Conservation (phyloP, 1,140 invertebrate species). For the Onthophagus taurus region DNA sequence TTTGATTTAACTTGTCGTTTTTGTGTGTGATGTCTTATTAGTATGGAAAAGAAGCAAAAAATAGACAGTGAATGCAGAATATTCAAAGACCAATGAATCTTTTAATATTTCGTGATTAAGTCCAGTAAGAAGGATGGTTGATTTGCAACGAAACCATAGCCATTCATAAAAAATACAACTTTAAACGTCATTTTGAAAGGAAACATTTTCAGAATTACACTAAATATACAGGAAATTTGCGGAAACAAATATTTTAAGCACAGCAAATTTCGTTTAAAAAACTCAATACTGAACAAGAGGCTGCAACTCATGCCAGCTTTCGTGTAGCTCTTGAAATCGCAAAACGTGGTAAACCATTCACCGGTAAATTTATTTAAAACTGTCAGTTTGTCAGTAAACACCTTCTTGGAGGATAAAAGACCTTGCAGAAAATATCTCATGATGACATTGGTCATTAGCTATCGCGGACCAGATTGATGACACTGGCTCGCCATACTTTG, state of each 20-base stretch:
- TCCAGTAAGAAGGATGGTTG: constrained; percentile 15
- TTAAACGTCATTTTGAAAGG: constrained; percentile 21
- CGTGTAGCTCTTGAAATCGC: constrained; percentile 21
- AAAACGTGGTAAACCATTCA: constrained; percentile 31
- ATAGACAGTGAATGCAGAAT: constrained; percentile 13
- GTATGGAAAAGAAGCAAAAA: constrained; percentile 16
- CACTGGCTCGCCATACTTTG: too few relatives aligned
- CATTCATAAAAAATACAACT: constrained; percentile 20
- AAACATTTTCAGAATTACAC: constrained; percentile 22
- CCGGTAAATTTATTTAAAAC: constrained; percentile 31
- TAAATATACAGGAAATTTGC: constrained; percentile 22
- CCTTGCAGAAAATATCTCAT: constrained; percentile 27
- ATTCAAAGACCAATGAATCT: constrained; percentile 12
- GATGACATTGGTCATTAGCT: too few relatives aligned
- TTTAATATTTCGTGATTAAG: constrained; percentile 17
- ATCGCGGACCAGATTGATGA: too few relatives aligned
- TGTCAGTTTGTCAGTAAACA: constrained; percentile 27
- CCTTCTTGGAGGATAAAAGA: constrained; percentile 22
- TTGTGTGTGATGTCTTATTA: constrained; percentile 3
- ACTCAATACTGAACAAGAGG: constrained; percentile 18
- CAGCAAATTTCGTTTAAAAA: constrained; percentile 7
- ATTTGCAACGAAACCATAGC: constrained; percentile 19
- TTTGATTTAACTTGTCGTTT: too few relatives aligned
- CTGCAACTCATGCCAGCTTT: constrained; percentile 16
- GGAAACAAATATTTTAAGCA: constrained; percentile 17